Evolutionary conservation across 2,113 vertebrate species (phyloP).

Genomic region (Callipepla californica): DNA sequence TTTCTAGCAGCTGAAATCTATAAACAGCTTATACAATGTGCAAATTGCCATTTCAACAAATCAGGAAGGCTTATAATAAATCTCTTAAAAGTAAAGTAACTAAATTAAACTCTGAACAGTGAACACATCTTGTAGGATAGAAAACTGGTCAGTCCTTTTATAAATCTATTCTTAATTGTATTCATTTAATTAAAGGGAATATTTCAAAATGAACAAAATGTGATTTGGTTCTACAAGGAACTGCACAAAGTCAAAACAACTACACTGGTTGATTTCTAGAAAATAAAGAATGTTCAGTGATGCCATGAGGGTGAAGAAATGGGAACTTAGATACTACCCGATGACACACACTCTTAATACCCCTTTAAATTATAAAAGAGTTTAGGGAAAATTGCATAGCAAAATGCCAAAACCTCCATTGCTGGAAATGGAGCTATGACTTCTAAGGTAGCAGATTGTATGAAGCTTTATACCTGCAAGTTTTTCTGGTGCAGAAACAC

Average conservation of each 20-base stretch:
- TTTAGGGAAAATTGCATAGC: neutral
- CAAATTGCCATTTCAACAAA: constrained; percentile 35
- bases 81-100: neutral
- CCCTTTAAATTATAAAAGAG: neutral
- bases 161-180: neutral
- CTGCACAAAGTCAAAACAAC: neutral
- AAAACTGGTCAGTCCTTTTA: neutral
- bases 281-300: neutral
- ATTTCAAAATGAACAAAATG: neutral
- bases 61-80: constrained; percentile 10
- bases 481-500: neutral
- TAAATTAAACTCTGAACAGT: neutral
- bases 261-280: neutral
- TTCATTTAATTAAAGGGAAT: neutral
- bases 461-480: neutral
- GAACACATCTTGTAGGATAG: neutral
- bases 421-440: neutral
- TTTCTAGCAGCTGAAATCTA: neutral
- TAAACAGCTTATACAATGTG: constrained; percentile 41
- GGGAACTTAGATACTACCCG: neutral
- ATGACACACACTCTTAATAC: rapidly evolving
- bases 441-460: neutral
- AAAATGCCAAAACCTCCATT: neutral
- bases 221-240: neutral
- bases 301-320: neutral